Evolutionary conservation across 2,797 vertebrate species (phyloP).

Genomic region (Mus caroli): DNA sequence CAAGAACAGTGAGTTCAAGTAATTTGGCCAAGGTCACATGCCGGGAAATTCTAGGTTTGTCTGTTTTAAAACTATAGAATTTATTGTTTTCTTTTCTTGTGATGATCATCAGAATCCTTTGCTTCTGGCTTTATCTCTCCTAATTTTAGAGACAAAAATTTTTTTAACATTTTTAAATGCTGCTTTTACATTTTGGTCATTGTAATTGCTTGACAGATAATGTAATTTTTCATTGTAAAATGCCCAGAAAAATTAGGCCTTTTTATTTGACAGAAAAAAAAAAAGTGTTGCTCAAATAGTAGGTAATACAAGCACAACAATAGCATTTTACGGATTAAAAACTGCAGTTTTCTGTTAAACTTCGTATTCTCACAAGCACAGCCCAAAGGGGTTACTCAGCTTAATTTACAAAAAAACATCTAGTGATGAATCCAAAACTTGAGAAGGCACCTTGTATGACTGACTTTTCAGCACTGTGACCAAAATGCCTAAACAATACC

Average conservation of each 20-base stretch:
- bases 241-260: neutral
- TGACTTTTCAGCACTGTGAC: neutral
- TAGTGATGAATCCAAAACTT: neutral
- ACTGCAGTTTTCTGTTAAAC: neutral
- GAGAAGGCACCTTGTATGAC: neutral
- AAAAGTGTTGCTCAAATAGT: neutral
- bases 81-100: slow-evolving; percentile 36
- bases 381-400: neutral
- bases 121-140: slow-evolving; percentile 34
- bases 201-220: slow-evolving; percentile 18
- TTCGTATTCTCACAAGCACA: slow-evolving; percentile 5
- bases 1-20: slow-evolving; percentile 67
- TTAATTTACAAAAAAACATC: slow-evolving; percentile 29
- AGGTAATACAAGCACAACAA: neutral
- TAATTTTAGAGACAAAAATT: slow-evolving; percentile 32
- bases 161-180: slow-evolving; percentile 52
- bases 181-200: slow-evolving; percentile 27
- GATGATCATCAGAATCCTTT: neutral
- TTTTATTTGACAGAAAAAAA: neutral
- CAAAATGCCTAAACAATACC: neutral
- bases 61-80: slow-evolving; percentile 70
- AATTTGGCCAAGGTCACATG: slow-evolving; percentile 74
- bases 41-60: slow-evolving; percentile 69
- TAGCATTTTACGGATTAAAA: neutral
- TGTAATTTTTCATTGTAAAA: slow-evolving; percentile 41